Evolutionary conservation across 2,888 invertebrate genomes (phyloP).

Genomic region (Amphipoea oculea): DNA sequence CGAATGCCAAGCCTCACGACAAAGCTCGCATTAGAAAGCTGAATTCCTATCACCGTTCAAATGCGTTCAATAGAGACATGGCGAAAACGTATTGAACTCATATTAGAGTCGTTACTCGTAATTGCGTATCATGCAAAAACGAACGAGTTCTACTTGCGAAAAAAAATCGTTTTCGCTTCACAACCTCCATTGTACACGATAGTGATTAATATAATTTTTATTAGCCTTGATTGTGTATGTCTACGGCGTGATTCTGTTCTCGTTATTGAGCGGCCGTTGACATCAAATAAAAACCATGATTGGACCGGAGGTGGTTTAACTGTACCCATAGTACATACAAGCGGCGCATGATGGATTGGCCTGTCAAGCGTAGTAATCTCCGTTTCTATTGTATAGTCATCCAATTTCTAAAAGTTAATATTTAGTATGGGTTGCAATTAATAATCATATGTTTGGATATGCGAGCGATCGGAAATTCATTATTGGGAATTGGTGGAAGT

Average conservation of each 20-base stretch:
- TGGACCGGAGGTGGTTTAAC: constrained; percentile 76
- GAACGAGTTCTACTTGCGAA: constrained; percentile 63
- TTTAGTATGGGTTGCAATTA: constrained; percentile 78
- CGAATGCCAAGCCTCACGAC: constrained; percentile 76
- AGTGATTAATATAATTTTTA: constrained; percentile 85
- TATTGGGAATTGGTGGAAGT: constrained; percentile 67
- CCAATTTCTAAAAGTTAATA: constrained; percentile 82
- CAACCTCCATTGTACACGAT: constrained; percentile 75
- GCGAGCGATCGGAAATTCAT: constrained; percentile 73
- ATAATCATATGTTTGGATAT: constrained; percentile 77
- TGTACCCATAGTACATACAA: constrained; percentile 79
- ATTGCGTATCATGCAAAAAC: constrained; percentile 86
- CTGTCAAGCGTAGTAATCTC: constrained; percentile 72
- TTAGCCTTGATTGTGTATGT: constrained; percentile 83
- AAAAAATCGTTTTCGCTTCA: constrained; percentile 78
- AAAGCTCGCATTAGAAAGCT: constrained; percentile 86
- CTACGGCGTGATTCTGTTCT: constrained; percentile 72
- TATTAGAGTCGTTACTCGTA: constrained; percentile 83
- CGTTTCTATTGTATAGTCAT: constrained; percentile 76
- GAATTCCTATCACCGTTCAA: constrained; percentile 79
- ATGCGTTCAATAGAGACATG: constrained; percentile 78
- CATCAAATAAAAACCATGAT: constrained; percentile 82
- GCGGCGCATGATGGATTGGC: constrained; percentile 81
- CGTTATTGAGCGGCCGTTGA: constrained; percentile 81
- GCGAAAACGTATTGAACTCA: constrained; percentile 79